phyloP scores from a whole-genome alignment of 2,888 invertebrate species.

The Conops quadrifasciatus region DNA sequence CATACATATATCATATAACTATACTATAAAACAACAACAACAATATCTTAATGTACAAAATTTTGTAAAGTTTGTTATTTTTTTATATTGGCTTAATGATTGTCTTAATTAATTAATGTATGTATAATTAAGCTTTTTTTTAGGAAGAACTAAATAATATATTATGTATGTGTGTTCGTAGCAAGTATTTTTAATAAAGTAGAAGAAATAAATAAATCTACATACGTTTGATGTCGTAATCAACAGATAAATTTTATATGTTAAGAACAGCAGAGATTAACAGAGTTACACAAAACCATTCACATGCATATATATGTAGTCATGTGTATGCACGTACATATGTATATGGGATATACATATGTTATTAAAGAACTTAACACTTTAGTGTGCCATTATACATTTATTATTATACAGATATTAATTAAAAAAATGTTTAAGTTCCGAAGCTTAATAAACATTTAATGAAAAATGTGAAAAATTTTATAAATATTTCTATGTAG shows the following conservation, averaged over 20 bases:
- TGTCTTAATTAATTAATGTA: constrained; percentile 25
- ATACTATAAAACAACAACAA: constrained; percentile 2
- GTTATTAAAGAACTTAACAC: no score
- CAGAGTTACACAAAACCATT: not conserved
- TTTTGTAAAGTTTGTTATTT: constrained; percentile 44
- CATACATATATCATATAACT: not conserved
- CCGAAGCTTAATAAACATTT: no score
- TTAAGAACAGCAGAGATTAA: constrained; percentile 8
- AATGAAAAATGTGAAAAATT: no score
- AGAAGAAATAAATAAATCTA: constrained; percentile 35
- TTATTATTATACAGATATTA: no score
- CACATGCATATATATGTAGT: no score
- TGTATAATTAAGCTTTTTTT: constrained; percentile 10
- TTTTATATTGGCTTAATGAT: constrained; percentile 46
- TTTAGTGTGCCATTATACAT: no score
- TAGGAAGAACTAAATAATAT: not conserved
- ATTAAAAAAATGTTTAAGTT: no score
- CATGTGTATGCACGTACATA: no score
- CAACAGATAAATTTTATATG: constrained; percentile 29
- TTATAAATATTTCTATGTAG: no score
- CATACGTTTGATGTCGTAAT: constrained; percentile 46
- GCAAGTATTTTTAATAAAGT: not conserved
- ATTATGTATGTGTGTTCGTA: constrained; percentile 8
- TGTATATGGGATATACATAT: no score
- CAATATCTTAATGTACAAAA: constrained; percentile 42